These are phyloP conservation scores for Pituophis catenifer DNA, from an alignment of 2,113 vertebrate genomes.

Conservation along the genomic window DNA sequence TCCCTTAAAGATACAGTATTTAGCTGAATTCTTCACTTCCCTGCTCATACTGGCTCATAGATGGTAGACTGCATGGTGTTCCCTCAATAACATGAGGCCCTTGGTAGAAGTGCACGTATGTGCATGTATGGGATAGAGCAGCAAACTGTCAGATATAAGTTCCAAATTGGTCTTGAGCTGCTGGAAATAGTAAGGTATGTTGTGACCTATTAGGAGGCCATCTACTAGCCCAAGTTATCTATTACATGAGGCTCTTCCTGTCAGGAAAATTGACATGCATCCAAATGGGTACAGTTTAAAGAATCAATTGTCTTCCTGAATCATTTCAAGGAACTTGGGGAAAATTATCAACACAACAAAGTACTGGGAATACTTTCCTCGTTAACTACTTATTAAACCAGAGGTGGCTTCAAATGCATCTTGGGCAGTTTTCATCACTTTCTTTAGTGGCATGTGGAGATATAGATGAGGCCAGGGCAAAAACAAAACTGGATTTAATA, in stretches of 20 bases:
- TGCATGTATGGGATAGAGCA: not conserved
- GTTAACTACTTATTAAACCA: not conserved
- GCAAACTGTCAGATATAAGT: not conserved
- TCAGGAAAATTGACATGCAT: not conserved
- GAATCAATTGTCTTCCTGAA: not conserved
- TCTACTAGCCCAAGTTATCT: not conserved
- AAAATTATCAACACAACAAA: not conserved
- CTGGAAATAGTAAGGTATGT: not conserved
- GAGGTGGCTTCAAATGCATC: not conserved
- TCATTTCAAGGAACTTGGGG: not conserved
- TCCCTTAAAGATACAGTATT: not conserved
- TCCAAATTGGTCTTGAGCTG: not conserved
- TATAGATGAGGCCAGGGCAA: not conserved
- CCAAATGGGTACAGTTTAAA: not conserved
- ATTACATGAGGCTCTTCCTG: not conserved
- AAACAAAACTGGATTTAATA: not conserved
- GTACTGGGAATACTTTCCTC: not conserved
- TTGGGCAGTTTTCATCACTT: not conserved
- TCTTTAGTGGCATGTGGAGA: not conserved
- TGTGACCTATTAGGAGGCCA: not conserved
- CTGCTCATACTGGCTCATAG: not conserved
- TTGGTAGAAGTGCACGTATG: not conserved
- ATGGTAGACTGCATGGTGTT: not conserved
- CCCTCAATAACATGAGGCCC: not conserved
- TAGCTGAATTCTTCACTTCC: not conserved